These are phyloP conservation scores for Philaethria dido DNA, from an alignment of 2,888 invertebrate species.

Conservation along the genomic window DNA sequence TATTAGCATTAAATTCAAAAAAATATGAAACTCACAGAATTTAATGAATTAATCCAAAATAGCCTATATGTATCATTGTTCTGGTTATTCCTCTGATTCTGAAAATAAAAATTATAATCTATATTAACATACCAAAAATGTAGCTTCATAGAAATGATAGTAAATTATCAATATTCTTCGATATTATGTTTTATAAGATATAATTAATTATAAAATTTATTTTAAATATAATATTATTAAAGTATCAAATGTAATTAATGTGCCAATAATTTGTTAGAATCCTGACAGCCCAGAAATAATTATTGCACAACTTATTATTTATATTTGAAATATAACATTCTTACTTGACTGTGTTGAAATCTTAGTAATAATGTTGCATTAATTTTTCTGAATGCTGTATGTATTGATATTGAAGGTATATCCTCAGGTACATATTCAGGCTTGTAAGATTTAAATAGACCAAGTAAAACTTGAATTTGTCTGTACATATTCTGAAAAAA, in stretches of 20 bases:
- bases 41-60: slow-evolving; percentile 66
- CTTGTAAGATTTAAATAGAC: slow-evolving; percentile 76
- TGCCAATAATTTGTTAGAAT: no score
- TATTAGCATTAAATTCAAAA: background rate
- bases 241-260: no score
- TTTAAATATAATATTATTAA: no score
- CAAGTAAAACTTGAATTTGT: slow-evolving; percentile 70
- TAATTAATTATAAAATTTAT: no score
- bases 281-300: no score
- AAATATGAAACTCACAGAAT: slow-evolving; percentile 58
- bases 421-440: slow-evolving; percentile 79
- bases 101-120: slow-evolving; percentile 30
- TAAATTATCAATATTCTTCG: background rate
- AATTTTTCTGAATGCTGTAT: slow-evolving; percentile 70
- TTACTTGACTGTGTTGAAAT: slow-evolving; percentile 69
- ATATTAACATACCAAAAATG: no score
- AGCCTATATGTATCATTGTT: slow-evolving; percentile 57
- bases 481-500: slow-evolving; percentile 61
- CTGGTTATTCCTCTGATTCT: slow-evolving; percentile 58
- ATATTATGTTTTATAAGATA: no score
- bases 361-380: slow-evolving; percentile 60
- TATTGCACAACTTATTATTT: no score
- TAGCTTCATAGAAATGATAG: background rate
- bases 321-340: background rate
- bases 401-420: slow-evolving; percentile 70